Base-by-base conservation (phyloP, 1,140 invertebrate species). In the Bradysia coprophila region DNA sequence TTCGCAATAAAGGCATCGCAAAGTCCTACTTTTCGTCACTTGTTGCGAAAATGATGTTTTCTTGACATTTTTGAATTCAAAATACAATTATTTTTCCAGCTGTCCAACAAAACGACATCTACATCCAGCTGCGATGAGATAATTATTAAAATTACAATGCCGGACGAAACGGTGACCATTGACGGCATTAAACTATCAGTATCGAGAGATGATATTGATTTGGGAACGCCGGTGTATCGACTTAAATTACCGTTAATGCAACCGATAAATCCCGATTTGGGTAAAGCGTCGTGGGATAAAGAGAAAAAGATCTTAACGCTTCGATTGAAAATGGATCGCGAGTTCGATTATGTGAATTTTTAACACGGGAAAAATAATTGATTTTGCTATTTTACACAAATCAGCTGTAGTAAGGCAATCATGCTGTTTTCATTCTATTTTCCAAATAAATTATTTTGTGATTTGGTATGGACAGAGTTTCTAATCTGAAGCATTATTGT, bases 91-190 rank as follows among this genome's bases (percentile, higher is more conserved):
- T 47, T 28, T 45, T 58, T 62, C 24, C 52, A 86, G 81, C 83
- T 92, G 72, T 78, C 83, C 0, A 75, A 76, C 43, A 91, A 89
- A 61, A 89, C 79, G 8, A 73, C 81, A 21, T 62, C 73, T 1
- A 81, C 82, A 1, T 68, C 82, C 0, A 90, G 86, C 53, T 92
- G 88, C 56, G 86, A 92, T 56, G 78, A 84, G 57, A 72, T 92
- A 55, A 67, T 87, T 3, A 60, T 92, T 0, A 69, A 69, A 41
- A 70, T 93, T 6, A 63, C 73, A 46, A 59, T 93, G 54, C 77
- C 82, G 1, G 74, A 69, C 13, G 84, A 88, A 56, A 67, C 66
- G 42, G 72, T 74, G 51, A 64, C 72, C 43, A 67, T 83, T 11
- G 65, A 70, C 34, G 65, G 68, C 43, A 62, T 72, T 38, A 73